Evolutionary conservation across 2,797 vertebrate genomes (phyloP).

Genomic region (Pagetopsis macropterus): DNA sequence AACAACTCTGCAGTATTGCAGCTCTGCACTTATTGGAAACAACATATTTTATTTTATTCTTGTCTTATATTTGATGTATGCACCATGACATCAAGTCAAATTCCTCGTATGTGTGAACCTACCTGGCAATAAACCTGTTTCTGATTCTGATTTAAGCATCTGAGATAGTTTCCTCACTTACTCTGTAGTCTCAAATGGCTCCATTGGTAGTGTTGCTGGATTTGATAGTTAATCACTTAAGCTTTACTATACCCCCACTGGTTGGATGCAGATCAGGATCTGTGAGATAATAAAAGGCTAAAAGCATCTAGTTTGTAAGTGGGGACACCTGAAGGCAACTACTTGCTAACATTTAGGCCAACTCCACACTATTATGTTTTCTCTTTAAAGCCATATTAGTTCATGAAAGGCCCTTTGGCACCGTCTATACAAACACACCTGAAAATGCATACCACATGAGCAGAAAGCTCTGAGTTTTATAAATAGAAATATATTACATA

Average conservation of each 20-base stretch:
- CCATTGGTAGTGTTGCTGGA: neutral
- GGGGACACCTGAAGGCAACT: neutral
- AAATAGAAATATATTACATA: too few relatives aligned
- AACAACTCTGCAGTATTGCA: neutral
- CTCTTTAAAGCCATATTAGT: too few relatives aligned
- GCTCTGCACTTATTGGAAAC: neutral
- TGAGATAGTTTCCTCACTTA: neutral
- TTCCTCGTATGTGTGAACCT: too few relatives aligned
- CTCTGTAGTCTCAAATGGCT: neutral
- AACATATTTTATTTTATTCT: neutral
- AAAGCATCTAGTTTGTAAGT: neutral
- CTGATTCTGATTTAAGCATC: neutral
- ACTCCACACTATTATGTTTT: too few relatives aligned
- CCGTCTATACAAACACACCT: too few relatives aligned
- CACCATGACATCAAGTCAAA: too few relatives aligned
- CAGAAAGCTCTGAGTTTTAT: too few relatives aligned
- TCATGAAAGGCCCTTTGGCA: too few relatives aligned
- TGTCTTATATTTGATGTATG: too few relatives aligned
- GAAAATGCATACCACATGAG: too few relatives aligned
- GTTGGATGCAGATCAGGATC: neutral
- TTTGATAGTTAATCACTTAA: neutral
- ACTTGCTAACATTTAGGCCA: neutral
- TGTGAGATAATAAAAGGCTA: neutral
- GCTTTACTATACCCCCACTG: neutral
- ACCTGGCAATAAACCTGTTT: too few relatives aligned